Conservation (phyloP, 2,888 invertebrate genomes). For the Beris morrisii region DNA sequence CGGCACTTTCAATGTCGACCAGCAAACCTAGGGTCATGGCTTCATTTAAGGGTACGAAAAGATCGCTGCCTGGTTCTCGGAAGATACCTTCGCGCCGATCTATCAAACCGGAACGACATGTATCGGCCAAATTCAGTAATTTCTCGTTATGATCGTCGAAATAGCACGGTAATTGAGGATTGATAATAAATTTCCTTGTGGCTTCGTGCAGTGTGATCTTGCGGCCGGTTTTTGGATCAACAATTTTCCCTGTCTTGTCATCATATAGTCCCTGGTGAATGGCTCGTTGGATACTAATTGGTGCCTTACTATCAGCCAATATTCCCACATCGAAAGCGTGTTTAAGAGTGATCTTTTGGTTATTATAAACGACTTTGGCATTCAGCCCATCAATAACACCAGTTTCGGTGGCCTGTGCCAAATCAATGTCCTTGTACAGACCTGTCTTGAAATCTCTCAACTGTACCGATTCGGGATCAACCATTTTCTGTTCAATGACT, state of each 20-base stretch:
- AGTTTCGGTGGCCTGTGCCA: slow-evolving; percentile 76
- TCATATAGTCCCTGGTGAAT: slow-evolving; percentile 86
- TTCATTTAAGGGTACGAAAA: slow-evolving; percentile 68
- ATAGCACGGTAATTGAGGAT: slow-evolving; percentile 78
- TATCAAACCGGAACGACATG: slow-evolving; percentile 77
- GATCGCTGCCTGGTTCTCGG: slow-evolving; percentile 69
- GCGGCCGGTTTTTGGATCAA: slow-evolving; percentile 77
- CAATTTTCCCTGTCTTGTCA: slow-evolving; percentile 76
- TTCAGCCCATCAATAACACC: slow-evolving; percentile 74
- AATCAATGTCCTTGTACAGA: slow-evolving; percentile 73
- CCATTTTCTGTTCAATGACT: slow-evolving; percentile 77
- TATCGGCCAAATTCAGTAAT: slow-evolving; percentile 73
- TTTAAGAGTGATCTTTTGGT: slow-evolving; percentile 69
- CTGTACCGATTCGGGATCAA: slow-evolving; percentile 82
- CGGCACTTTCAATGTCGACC: slow-evolving; percentile 82
- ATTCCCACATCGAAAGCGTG: slow-evolving; percentile 80
- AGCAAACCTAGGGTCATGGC: slow-evolving; percentile 78
- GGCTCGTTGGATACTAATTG: slow-evolving; percentile 80
- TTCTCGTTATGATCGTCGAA: slow-evolving; percentile 76
- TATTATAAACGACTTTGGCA: slow-evolving; percentile 65
- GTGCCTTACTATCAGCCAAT: slow-evolving; percentile 77
- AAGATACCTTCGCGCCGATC: slow-evolving; percentile 79
- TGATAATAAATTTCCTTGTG: slow-evolving; percentile 76
- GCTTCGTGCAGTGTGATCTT: slow-evolving; percentile 83
- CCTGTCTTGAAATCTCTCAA: slow-evolving; percentile 77